Evolutionary conservation across 2,797 vertebrate species (phyloP), one percentile per base, ranked within the genome.

Genomic region (Sphenodon punctatus): DNA sequence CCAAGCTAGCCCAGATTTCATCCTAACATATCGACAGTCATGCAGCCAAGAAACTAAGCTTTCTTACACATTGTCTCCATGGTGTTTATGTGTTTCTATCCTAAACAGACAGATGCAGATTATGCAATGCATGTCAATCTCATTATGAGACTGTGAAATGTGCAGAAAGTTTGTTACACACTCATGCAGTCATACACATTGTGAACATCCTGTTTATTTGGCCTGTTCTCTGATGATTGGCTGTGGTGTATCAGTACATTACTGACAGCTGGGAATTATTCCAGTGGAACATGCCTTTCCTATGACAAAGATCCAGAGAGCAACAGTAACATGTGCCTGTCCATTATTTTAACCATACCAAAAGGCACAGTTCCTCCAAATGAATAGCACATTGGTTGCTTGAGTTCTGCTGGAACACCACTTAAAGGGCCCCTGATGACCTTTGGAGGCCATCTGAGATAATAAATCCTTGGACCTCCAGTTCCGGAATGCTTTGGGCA

Each of bases 401-500:
- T 92, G 86, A 78, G 87, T 77, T 66, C n/a, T 89, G 89, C 86
- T 69, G 75, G 80, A 94, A 89, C 68, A 58, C 70, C 2, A 0
- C 85, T 71, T 63, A 61, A 94, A 69, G 2, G 88, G 94, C 94
- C 95, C 94, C 93, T 14, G 0, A 88, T 91, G 96, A 97, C 97
- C 97, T 96, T 95, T 84, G 83, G 94, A 96, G 96, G 95, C 95
- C 95, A 92, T 96, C 95, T 96, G 96, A 98, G 97, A 97, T 96
- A 96, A 97, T 97, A 97, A 97, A 97, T 98, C 97, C 96, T 95
- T 36, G 7, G 96, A 96, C 95, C 96, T 93, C 88, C 90, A 96
- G 97, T 97, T 98, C 97, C 96, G 96, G 97, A 97, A 96, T 94
- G 97, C 97, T 97, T 91, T 96, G 97, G 97, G 97, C 97, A 97